Conservation (phyloP, 2,888 invertebrate species). For the Apantesis nais region DNA sequence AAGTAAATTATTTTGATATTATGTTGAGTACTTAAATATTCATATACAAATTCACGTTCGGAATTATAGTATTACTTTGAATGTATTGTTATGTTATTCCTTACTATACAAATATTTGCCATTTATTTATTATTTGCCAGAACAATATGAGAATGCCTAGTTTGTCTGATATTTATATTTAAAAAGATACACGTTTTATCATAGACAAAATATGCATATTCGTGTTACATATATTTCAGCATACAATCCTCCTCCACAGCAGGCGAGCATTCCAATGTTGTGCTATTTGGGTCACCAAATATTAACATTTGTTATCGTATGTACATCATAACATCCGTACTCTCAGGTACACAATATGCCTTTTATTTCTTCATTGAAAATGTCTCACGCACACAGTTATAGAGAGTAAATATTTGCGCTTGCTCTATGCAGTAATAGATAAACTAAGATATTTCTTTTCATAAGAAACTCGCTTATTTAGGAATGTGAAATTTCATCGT, state of each 20-base stretch:
- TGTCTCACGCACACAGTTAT: not conserved
- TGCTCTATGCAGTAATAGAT: too few relatives aligned
- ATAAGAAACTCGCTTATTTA: too few relatives aligned
- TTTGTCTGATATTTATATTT: not conserved
- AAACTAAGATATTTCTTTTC: too few relatives aligned
- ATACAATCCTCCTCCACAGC: slow-evolving; percentile 9
- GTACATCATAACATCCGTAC: slow-evolving; percentile 4
- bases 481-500: too few relatives aligned
- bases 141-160: not conserved
- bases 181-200: slow-evolving; percentile 6
- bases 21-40: too few relatives aligned
- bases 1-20: too few relatives aligned
- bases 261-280: slow-evolving; percentile 15
- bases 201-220: not conserved
- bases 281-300: slow-evolving; percentile 20
- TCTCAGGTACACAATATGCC: not conserved
- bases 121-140: not conserved
- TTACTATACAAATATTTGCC: not conserved
- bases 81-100: not conserved
- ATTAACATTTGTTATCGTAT: slow-evolving; percentile 12
- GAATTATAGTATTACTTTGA: too few relatives aligned
- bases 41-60: too few relatives aligned
- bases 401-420: too few relatives aligned
- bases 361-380: slow-evolving; percentile 1
- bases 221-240: not conserved